Percentiles rank a stretch among this genome's conserved stretches.
Evolutionary conservation across 2,888 invertebrate species (phyloP).

Genomic region (Loripinus fragilis): DNA sequence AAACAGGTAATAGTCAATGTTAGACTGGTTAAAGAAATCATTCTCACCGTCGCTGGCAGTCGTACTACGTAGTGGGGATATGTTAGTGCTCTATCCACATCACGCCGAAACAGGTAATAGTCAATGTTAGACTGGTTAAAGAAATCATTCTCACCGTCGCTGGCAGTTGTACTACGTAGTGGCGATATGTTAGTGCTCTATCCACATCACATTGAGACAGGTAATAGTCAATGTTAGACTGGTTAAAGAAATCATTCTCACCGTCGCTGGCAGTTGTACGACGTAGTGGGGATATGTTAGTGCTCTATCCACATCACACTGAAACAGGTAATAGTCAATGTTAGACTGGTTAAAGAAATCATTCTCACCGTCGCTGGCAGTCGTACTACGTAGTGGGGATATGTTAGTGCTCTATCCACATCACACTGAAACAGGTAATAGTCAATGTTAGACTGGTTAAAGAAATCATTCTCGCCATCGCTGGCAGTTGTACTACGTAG

Average conservation of each 20-base stretch:
- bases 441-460: too few relatives aligned
- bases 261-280: not conserved
- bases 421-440: too few relatives aligned
- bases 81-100: slow-evolving; percentile 66
- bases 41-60: slow-evolving; percentile 60
- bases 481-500: not conserved
- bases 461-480: too few relatives aligned
- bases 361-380: too few relatives aligned
- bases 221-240: too few relatives aligned
- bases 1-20: slow-evolving; percentile 54
- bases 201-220: slow-evolving; percentile 60
- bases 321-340: too few relatives aligned
- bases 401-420: slow-evolving; percentile 3
- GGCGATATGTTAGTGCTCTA: slow-evolving; percentile 66
- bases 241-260: too few relatives aligned
- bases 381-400: not conserved
- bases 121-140: slow-evolving; percentile 66
- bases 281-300: slow-evolving; percentile 7
- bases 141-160: slow-evolving; percentile 49
- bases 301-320: too few relatives aligned
- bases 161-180: slow-evolving; percentile 64
- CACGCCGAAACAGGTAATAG: slow-evolving; percentile 51
- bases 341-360: too few relatives aligned
- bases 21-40: slow-evolving; percentile 62
- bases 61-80: slow-evolving; percentile 64